Evolutionary conservation across 2,113 vertebrate species (phyloP), one percentile per base, ranked within the genome.

Genomic region (Cavia porcellus): DNA sequence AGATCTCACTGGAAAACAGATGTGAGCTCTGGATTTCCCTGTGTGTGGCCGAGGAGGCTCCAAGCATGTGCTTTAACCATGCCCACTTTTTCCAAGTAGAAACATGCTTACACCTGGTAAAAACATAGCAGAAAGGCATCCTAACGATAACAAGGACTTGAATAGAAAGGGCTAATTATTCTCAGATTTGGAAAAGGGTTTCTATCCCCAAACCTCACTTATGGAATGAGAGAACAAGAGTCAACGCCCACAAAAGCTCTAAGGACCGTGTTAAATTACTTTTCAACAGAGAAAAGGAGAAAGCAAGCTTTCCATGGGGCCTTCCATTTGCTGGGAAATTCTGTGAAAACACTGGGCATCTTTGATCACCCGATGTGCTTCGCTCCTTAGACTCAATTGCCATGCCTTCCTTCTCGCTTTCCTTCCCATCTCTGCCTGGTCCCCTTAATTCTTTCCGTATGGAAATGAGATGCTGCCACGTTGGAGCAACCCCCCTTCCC

Each of bases 1-100:
- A 30, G 82, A 14, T 1, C 77, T 10, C 90, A 85, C 96, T 89
- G 62, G 94, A 47, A 97, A 97, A 96, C 89, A 98, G 97, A 96
- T 96, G 85, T 86, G 7, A 25, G 25, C 85, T 22, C 47, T n/a
- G 83, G 64, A 57, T 90, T 96, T 95, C 77, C 74, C 32, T 81
- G 47, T 86, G 11, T 85, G 86, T 59, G 84, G 74, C 80, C 25
- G 66, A 64, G 77, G 88, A 89, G 87, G 61, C 47, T 94, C 47
- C 38, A 50, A 42, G 88, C 28, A 32, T 6, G 5, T 14, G 25
- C 38, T 25, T 77, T 38, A 57, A 35, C 59, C 66, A 85, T 9
- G 3, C 47, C 13, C 52, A 13, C 38, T 5, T 95, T 92, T 90
- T 62, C 32, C 64, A 86, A 81, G 77, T 32, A 17, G 45, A 77